Evolutionary conservation across 2,113 vertebrate genomes (phyloP).

Genomic region (Pseudorhombus dupliciocellatus): DNA sequence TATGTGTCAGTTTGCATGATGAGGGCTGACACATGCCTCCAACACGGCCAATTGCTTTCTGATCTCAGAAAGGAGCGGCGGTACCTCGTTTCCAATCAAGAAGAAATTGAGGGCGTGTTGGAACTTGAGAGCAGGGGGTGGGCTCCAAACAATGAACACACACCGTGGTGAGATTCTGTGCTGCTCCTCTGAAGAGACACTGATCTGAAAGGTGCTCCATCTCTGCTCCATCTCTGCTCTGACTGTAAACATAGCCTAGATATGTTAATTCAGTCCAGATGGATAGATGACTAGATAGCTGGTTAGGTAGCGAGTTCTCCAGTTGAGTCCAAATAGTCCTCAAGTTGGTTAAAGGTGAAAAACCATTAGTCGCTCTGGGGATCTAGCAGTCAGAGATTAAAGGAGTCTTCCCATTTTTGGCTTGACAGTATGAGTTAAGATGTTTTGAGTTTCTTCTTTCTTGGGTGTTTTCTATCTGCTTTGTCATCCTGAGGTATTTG

Average conservation of each 20-base stretch:
- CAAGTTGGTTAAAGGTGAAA: no score
- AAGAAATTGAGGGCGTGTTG: slow-evolving; percentile 63
- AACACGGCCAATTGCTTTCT: slow-evolving; percentile 59
- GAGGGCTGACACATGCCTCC: slow-evolving; percentile 56
- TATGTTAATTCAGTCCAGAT: slow-evolving; percentile 29
- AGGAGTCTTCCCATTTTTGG: no score
- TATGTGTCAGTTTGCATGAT: slow-evolving; percentile 60
- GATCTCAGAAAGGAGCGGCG: slow-evolving; percentile 41
- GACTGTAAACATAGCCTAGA: slow-evolving; percentile 17
- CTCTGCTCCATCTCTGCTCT: slow-evolving; percentile 8
- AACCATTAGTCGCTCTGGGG: no score
- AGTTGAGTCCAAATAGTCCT: no score
- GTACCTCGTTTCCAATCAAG: slow-evolving; percentile 73
- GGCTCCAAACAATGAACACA: slow-evolving; percentile 70
- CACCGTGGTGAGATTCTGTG: slow-evolving; percentile 20
- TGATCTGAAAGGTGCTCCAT: slow-evolving; percentile 24
- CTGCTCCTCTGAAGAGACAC: slow-evolving; percentile 32
- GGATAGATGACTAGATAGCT: no score
- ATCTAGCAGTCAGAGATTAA: no score
- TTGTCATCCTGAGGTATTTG: no score
- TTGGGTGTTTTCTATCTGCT: no score
- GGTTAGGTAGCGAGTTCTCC: no score
- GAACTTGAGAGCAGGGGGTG: slow-evolving; percentile 43
- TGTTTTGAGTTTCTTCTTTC: no score
- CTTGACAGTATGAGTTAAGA: no score